These are phyloP conservation scores for Apodemia zela DNA, from an alignment of 2,888 invertebrate genomes.

Conservation along the genomic window DNA sequence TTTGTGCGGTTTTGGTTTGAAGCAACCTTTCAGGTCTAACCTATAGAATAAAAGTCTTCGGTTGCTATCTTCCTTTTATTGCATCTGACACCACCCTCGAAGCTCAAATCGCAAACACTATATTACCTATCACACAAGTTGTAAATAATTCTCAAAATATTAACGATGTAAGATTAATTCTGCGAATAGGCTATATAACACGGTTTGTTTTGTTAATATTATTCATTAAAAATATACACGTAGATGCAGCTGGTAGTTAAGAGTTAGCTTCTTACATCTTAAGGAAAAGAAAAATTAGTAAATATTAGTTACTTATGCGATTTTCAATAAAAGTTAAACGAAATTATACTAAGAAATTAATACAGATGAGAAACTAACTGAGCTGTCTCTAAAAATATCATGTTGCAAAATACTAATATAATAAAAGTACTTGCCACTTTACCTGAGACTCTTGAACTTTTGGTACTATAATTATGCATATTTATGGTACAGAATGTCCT, in stretches of 20 bases:
- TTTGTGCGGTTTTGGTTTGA: too few relatives aligned
- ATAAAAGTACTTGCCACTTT: too few relatives aligned
- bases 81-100: slow-evolving; percentile 27
- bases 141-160: slow-evolving; percentile 8
- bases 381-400: too few relatives aligned
- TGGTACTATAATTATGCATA: too few relatives aligned
- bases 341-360: too few relatives aligned
- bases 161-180: slow-evolving; percentile 6
- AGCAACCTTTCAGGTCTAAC: too few relatives aligned
- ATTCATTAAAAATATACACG: slow-evolving; percentile 17
- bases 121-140: slow-evolving; percentile 17
- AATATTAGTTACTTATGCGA: too few relatives aligned
- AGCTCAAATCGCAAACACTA: slow-evolving; percentile 22
- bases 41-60: not conserved
- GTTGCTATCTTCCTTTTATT: slow-evolving; percentile 7
- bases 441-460: too few relatives aligned
- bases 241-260: slow-evolving; percentile 49
- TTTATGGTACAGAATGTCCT: too few relatives aligned
- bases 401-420: too few relatives aligned
- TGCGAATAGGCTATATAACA: slow-evolving; percentile 5
- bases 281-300: not conserved
- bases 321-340: too few relatives aligned
- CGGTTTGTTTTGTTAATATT: not conserved
- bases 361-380: too few relatives aligned
- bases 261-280: not conserved